Conservation (phyloP, 2,797 vertebrate genomes). For the Crocodylus rhombifer region DNA sequence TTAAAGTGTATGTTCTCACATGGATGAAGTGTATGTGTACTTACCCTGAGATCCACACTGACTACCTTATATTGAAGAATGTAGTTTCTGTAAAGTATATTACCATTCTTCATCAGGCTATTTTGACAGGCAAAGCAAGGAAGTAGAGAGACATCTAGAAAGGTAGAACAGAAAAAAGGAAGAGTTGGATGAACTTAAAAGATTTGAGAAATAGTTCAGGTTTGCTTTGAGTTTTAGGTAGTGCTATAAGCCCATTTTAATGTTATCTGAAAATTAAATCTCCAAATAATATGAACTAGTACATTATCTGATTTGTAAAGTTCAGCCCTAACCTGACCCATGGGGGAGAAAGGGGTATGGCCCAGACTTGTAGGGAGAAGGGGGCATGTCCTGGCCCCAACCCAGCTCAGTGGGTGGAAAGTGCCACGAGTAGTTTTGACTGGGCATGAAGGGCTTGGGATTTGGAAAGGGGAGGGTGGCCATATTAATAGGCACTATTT, state of each 20-base stretch:
- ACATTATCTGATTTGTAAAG: not conserved
- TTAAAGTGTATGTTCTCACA: no score
- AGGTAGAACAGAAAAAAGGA: not conserved
- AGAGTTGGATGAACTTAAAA: not conserved
- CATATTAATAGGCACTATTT: no score
- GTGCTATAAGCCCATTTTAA: not conserved
- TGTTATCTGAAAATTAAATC: not conserved
- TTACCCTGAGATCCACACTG: no score
- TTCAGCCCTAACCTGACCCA: no score
- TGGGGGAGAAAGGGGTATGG: no score
- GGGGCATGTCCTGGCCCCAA: not conserved
- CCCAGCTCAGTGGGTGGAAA: no score
- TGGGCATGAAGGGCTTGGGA: no score
- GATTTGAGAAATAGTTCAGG: not conserved
- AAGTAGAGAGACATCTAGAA: not conserved
- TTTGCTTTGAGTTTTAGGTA: not conserved
- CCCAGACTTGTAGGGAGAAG: not conserved
- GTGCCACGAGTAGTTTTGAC: no score
- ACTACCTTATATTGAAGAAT: slow-evolving; percentile 21
- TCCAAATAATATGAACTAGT: not conserved
- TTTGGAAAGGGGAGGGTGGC: no score
- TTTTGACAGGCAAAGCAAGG: slow-evolving; percentile 32
- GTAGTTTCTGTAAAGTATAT: slow-evolving; percentile 35
- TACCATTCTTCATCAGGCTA: slow-evolving; percentile 42
- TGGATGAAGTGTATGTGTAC: no score